A percentile compares a stretch with the other conserved stretches of the same genome.
phyloP scores from a whole-genome alignment of 2,113 vertebrate genomes.

The Shinisaurus crocodilurus region DNA sequence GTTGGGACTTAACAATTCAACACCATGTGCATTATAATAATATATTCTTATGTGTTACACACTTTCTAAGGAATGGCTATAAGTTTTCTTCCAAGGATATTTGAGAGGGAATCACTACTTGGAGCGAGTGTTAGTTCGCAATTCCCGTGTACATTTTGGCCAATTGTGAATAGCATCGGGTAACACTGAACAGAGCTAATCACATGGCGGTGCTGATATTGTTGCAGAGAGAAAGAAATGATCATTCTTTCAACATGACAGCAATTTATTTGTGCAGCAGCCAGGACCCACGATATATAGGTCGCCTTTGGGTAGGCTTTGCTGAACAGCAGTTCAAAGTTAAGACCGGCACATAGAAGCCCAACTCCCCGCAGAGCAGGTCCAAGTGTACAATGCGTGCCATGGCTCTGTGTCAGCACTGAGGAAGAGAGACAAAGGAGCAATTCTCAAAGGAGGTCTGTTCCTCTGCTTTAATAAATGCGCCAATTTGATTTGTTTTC shows the following conservation, averaged over 20 bases:
- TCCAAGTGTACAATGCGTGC: constrained; percentile 61
- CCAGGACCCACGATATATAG: background rate
- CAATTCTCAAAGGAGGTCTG: constrained; percentile 49
- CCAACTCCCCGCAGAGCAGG: constrained; percentile 49
- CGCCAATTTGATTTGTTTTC: constrained; percentile 64
- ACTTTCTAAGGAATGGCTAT: background rate
- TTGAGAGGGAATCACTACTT: background rate
- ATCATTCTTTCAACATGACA: background rate
- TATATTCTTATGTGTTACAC: background rate
- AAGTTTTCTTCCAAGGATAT: background rate
- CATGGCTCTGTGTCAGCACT: constrained; percentile 61
- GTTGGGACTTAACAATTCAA: background rate
- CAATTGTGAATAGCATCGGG: constrained; percentile 46
- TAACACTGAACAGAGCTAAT: constrained; percentile 39
- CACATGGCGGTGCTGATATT: background rate
- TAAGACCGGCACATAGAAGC: constrained; percentile 42
- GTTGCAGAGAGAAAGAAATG: background rate
- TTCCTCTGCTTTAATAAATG: constrained; percentile 60
- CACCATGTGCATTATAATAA: background rate
- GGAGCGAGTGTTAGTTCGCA: background rate
- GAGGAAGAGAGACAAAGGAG: constrained; percentile 53
- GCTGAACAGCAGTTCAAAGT: constrained; percentile 54
- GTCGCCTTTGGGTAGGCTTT: constrained; percentile 38
- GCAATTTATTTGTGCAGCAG: constrained; percentile 35
- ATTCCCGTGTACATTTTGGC: background rate